Conservation (phyloP, 1,140 invertebrate species). For the Euglossa dilemma region DNA sequence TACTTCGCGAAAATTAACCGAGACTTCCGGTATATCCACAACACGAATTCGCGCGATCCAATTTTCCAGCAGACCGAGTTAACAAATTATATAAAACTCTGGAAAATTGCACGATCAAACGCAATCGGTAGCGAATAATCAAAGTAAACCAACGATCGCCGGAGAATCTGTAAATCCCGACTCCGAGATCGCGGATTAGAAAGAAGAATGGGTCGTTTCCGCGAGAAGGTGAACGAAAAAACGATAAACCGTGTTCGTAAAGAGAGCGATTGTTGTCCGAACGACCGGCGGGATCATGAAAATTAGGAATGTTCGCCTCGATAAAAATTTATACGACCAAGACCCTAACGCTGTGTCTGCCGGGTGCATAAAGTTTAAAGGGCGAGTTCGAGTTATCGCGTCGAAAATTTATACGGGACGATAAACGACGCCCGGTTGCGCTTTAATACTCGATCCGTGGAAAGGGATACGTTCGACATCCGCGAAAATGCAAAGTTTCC, state of each 20-base stretch:
- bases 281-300: neutral
- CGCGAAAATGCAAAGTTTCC: neutral
- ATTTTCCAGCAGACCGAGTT: too few species aligned
- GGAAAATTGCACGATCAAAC: too few species aligned
- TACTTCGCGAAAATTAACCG: too few species aligned
- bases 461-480: neutral
- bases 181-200: too few species aligned
- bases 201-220: neutral
- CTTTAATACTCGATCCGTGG: neutral
- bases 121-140: too few species aligned
- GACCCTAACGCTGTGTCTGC: neutral
- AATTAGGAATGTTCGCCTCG: neutral
- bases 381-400: neutral
- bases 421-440: neutral
- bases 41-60: too few species aligned
- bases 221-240: too few species aligned
- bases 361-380: neutral
- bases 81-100: too few species aligned
- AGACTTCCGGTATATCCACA: too few species aligned
- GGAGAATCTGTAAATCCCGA: too few species aligned
- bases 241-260: neutral
- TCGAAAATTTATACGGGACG: neutral
- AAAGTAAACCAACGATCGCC: too few species aligned
- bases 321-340: constrained; percentile 27
- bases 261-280: neutral